Evolutionary conservation across 1,140 invertebrate genomes (phyloP).

Genomic region (Nymphalis io): DNA sequence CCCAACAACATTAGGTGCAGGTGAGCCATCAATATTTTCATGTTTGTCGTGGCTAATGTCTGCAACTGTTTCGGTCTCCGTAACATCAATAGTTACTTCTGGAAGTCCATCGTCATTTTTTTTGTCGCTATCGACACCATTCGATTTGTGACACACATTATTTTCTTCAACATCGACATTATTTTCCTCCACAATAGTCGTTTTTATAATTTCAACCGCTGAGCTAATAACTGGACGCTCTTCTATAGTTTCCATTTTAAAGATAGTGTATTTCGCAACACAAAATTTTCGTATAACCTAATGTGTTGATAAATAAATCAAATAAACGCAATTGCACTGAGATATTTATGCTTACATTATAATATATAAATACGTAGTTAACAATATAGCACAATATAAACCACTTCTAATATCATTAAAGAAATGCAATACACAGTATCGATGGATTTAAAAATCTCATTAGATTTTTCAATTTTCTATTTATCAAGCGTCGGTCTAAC

Average conservation of each 20-base stretch:
- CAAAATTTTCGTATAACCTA: slow-evolving; percentile 47
- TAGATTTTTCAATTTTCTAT: slow-evolving; percentile 40
- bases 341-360: slow-evolving; percentile 41
- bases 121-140: slow-evolving; percentile 54
- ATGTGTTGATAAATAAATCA: slow-evolving; percentile 62
- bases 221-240: slow-evolving; percentile 45
- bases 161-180: slow-evolving; percentile 40
- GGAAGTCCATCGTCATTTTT: slow-evolving; percentile 18
- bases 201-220: slow-evolving; percentile 47
- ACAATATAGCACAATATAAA: background rate
- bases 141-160: slow-evolving; percentile 64
- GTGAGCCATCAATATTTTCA: slow-evolving; percentile 22
- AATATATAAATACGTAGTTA: background rate
- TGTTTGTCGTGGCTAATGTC: background rate
- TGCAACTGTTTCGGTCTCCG: slow-evolving; percentile 6
- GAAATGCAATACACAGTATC: background rate
- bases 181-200: slow-evolving; percentile 44
- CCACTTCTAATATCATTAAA: background rate
- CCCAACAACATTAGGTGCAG: slow-evolving; percentile 5
- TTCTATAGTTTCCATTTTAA: slow-evolving; percentile 66
- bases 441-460: background rate
- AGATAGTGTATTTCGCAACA: slow-evolving; percentile 10
- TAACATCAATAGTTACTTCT: background rate
- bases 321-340: slow-evolving; percentile 51
- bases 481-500: slow-evolving; percentile 52